phyloP scores from a whole-genome alignment of 1,140 invertebrate genomes.

The Calliopsis andreniformis region DNA sequence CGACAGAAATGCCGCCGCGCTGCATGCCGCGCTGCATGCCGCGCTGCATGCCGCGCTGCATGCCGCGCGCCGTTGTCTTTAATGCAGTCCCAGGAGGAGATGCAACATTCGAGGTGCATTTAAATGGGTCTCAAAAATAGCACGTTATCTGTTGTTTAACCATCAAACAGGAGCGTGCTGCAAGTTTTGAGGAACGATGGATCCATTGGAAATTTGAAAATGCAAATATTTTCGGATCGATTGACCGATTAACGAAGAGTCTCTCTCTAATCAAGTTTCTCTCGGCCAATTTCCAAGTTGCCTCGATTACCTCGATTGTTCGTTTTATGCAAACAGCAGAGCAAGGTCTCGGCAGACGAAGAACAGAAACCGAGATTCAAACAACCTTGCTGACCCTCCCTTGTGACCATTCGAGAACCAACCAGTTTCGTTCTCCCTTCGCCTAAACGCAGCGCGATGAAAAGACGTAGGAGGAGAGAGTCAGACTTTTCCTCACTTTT shows the following conservation, averaged over 20 bases:
- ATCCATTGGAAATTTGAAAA: too few relatives aligned
- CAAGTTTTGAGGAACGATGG: too few relatives aligned
- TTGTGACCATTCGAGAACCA: not conserved
- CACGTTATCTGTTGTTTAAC: conserved; percentile 1
- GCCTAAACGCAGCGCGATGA: too few relatives aligned
- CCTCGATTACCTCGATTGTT: too few relatives aligned
- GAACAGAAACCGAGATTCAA: conserved; percentile 30
- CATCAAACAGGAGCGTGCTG: not conserved
- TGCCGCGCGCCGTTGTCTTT: conserved; percentile 25
- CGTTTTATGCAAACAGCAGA: not conserved
- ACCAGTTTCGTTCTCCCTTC: not conserved
- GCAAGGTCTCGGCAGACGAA: too few relatives aligned
- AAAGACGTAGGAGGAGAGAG: too few relatives aligned
- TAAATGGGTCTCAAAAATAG: conserved; percentile 27
- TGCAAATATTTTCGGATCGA: too few relatives aligned
- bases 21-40: conserved; percentile 3
- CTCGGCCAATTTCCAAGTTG: too few relatives aligned
- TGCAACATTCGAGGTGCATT: not conserved
- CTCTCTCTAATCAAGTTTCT: too few relatives aligned
- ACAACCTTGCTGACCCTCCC: not conserved
- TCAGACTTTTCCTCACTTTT: conserved; percentile 40
- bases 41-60: conserved; percentile 1
- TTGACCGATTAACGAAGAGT: too few relatives aligned
- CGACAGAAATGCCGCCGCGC: conserved; percentile 18
- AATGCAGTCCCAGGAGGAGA: not conserved